A percentile compares a stretch with the other conserved stretches of the same genome.
These are phyloP conservation scores for Aptenodytes patagonicus DNA, from an alignment of 2,113 vertebrate genomes.

Conservation along the genomic window DNA sequence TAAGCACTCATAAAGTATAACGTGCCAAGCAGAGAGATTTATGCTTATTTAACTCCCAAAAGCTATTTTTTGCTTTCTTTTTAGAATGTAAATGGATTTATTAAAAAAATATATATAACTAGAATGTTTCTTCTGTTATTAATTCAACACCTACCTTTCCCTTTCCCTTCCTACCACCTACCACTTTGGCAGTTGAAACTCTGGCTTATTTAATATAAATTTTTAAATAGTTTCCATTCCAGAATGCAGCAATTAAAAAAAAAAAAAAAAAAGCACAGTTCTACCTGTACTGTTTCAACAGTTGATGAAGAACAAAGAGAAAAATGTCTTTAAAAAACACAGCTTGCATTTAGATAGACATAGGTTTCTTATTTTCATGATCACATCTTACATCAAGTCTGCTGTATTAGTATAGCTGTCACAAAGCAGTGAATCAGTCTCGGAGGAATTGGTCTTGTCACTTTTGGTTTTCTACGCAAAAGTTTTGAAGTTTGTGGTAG, in stretches of 20 bases:
- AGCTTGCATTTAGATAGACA: neutral
- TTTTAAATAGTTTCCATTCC: neutral
- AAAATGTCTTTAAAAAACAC: neutral
- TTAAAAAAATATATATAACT: accelerated
- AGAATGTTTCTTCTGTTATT: neutral
- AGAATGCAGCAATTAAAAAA: neutral
- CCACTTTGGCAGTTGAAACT: neutral
- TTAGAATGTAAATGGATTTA: neutral
- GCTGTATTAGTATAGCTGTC: neutral
- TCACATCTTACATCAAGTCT: neutral
- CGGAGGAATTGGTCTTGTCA: neutral
- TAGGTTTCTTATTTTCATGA: neutral
- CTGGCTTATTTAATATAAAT: neutral
- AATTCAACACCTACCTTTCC: neutral
- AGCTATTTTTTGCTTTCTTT: neutral
- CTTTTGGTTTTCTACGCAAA: neutral
- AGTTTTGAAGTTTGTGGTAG: neutral
- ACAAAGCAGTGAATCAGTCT: neutral
- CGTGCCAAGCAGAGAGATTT: neutral
- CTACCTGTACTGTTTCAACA: neutral
- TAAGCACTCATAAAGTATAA: neutral
- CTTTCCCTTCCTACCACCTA: neutral
- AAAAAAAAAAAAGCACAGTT: neutral
- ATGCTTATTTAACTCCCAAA: neutral
- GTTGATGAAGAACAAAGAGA: neutral